phyloP scores from a whole-genome alignment of 2,888 invertebrate genomes.

The Hanleya hanleyi region DNA sequence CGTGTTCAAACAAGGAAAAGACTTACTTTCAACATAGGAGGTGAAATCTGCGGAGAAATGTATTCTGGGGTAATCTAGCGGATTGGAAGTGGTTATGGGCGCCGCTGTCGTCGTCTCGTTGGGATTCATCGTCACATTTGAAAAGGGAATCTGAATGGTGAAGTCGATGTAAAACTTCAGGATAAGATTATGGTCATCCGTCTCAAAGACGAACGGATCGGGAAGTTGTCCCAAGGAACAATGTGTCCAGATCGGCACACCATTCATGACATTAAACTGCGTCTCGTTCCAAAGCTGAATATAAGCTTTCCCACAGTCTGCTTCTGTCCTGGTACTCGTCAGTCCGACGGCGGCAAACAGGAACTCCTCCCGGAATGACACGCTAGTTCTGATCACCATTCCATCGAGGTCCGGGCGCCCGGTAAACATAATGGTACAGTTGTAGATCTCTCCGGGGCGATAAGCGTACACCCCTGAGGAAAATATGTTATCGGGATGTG shows the following conservation, averaged over 20 bases:
- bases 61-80: neutral
- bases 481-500: neutral
- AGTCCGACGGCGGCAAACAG: neutral
- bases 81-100: neutral
- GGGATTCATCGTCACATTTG: neutral
- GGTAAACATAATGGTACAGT: neutral
- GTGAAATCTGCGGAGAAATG: conserved; percentile 1
- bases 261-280: neutral
- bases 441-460: neutral
- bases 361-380: neutral
- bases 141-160: neutral
- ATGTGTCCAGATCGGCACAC: neutral
- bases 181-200: neutral
- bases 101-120: neutral
- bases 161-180: conserved; percentile 1
- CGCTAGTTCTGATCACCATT: neutral
- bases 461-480: neutral
- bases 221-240: neutral
- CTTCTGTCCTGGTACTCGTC: neutral
- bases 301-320: conserved; percentile 45
- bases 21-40: neutral
- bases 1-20: too few relatives aligned
- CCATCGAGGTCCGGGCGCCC: neutral
- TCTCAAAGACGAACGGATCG: neutral
- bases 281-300: conserved; percentile 6